Evolutionary conservation across 2,888 invertebrate genomes (phyloP).

Genomic region (Phyllotreta cruciferae): DNA sequence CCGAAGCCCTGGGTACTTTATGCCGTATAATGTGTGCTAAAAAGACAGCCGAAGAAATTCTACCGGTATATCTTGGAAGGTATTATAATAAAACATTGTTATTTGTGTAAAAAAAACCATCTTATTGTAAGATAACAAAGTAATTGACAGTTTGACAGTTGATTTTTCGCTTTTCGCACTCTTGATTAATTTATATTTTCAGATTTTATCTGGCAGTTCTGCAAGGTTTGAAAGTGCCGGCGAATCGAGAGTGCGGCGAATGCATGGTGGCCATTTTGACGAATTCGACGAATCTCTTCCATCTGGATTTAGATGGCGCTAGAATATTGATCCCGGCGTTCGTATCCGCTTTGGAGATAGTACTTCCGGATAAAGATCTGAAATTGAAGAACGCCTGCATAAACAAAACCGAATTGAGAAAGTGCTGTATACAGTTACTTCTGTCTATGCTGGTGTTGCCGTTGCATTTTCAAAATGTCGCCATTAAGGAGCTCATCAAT

Average conservation of each 20-base stretch:
- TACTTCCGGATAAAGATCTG: constrained; percentile 85
- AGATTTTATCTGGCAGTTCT: constrained; percentile 91
- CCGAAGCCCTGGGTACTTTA: constrained; percentile 93
- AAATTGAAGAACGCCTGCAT: constrained; percentile 73
- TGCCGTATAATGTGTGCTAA: constrained; percentile 96
- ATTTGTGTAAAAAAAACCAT: background rate
- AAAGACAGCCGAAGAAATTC: constrained; percentile 91
- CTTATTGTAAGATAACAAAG: too few relatives aligned
- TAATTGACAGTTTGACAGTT: background rate
- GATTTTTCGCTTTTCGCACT: background rate
- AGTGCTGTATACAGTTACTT: constrained; percentile 90
- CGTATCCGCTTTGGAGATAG: constrained; percentile 87
- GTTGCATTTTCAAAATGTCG: constrained; percentile 83
- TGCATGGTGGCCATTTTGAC: constrained; percentile 87
- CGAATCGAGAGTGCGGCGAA: constrained; percentile 70
- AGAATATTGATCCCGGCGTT: constrained; percentile 90
- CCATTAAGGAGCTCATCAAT: constrained; percentile 74
- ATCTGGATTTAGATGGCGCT: constrained; percentile 90
- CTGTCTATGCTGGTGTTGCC: constrained; percentile 92
- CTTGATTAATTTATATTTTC: constrained; percentile 8
- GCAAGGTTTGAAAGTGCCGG: constrained; percentile 67
- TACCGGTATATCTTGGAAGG: constrained; percentile 87
- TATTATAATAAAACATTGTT: too few relatives aligned
- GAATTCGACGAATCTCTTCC: constrained; percentile 87
- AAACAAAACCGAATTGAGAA: constrained; percentile 80